Base-by-base conservation (phyloP, 2,888 invertebrate genomes). In the Gastrophysa polygoni region DNA sequence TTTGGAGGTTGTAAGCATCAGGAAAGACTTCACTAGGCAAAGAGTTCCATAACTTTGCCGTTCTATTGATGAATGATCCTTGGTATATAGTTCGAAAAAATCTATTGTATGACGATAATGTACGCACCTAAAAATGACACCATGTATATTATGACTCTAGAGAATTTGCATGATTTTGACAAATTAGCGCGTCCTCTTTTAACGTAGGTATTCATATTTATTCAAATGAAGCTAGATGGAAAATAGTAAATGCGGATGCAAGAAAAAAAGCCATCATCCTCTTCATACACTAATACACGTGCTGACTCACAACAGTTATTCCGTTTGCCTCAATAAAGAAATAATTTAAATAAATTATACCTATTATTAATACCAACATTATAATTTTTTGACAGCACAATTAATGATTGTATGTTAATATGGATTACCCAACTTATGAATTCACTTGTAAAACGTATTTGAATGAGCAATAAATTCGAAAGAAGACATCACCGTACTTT, bases 351-450 rank as follows among this genome's bases (percentile, higher is more conserved):
- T 63, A 63, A 63, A 63, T 63, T 63, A 63, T 52, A 59, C 29
- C 51, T 44, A 63, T 63, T 63, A 63, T 63, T 63, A 63, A 63
- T 62, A 59, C 55, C 44, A 57, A 59, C 65, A 57, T 59, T 61
- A 65, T 59, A 62, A 65, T 57, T 61, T 65, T 65, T 62, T 65
- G 65, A 65, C 65, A 65, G 57, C 54, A 59, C 65, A 62, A 61
- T 65, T 65, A 62, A 62, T 62, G 62, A 65, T 65, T 65, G 65
- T 65, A 65, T 65, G 62, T 54, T 65, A 65, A 65, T 61, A 48
- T 57, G 56, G 17, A 57, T 59, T 61, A 61, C 59, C 56, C 59
- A 61, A 64, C 57, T 58, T 49, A 51, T 59, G 50, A 56, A 64
- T 55, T 47, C 24, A 47, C 32, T 50, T 57, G 46, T 44, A 55